Percentiles rank a stretch among this genome's conserved stretches.
These are phyloP conservation scores for Corbicula japonica DNA, from an alignment of 2,888 invertebrate species.

Conservation along the genomic window DNA sequence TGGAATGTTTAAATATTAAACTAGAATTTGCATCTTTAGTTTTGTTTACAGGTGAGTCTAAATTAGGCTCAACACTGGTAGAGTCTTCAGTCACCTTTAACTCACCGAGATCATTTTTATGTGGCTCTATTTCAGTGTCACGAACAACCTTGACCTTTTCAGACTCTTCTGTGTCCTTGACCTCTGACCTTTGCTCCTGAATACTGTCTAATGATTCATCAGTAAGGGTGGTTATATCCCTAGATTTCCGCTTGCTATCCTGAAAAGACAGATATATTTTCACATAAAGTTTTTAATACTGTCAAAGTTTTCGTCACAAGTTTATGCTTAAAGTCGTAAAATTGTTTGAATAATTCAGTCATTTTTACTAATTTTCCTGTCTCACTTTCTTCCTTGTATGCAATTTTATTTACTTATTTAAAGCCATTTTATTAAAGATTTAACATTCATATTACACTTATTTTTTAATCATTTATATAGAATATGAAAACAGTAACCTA, in stretches of 20 bases:
- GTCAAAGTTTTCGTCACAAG: too few relatives aligned
- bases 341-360: too few relatives aligned
- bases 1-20: constrained; percentile 1
- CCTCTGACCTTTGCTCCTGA: constrained; percentile 41
- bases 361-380: too few relatives aligned
- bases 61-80: not conserved
- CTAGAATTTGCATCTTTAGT: not conserved
- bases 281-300: too few relatives aligned
- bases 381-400: too few relatives aligned
- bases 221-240: constrained; percentile 61
- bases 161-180: constrained; percentile 26
- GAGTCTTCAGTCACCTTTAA: not conserved
- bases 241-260: constrained; percentile 61
- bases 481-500: too few relatives aligned
- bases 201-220: constrained; percentile 47
- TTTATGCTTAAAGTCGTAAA: too few relatives aligned
- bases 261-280: too few relatives aligned
- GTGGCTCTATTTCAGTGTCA: not conserved
- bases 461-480: too few relatives aligned
- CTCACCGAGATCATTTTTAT: constrained; percentile 2
- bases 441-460: too few relatives aligned
- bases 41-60: not conserved
- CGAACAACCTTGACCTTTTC: constrained; percentile 17
- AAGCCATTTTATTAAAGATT: too few relatives aligned
- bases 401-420: too few relatives aligned